These are phyloP conservation scores for Cygnus atratus DNA, from an alignment of 2,113 vertebrate species.

Conservation along the genomic window DNA sequence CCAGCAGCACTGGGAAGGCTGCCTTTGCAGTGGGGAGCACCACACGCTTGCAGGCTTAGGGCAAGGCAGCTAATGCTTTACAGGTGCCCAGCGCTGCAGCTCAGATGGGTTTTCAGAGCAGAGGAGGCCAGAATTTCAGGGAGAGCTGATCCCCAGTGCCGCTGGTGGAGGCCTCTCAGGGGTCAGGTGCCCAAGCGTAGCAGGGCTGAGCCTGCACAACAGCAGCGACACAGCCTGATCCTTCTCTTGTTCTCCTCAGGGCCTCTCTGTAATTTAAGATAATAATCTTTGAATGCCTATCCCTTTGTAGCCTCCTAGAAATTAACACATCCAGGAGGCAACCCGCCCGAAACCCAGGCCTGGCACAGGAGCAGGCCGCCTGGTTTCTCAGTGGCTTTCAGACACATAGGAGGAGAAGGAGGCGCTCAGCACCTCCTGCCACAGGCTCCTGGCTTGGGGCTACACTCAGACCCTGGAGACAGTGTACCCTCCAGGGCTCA, in stretches of 20 bases:
- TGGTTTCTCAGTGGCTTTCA: background rate
- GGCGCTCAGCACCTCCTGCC: background rate
- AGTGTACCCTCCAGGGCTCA: background rate
- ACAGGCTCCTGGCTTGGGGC: fast-evolving
- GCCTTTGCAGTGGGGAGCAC: background rate
- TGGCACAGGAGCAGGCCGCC: background rate
- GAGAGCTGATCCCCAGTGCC: fast-evolving
- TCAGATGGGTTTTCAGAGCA: background rate
- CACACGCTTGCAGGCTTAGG: background rate
- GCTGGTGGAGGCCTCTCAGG: background rate
- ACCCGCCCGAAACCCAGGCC: background rate
- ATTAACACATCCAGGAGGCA: background rate
- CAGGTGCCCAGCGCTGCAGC: background rate
- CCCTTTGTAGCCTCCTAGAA: background rate
- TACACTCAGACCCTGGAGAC: background rate
- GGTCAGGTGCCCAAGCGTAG: background rate
- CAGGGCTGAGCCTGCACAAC: fast-evolving
- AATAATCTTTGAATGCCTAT: background rate
- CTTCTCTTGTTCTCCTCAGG: background rate
- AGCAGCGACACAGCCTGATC: background rate
- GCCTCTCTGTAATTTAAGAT: background rate
- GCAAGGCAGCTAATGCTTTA: background rate
- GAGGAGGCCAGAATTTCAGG: background rate
- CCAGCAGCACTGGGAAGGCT: background rate
- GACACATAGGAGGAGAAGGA: background rate